phyloP scores from a whole-genome alignment of 2,113 vertebrate genomes.

The Mandrillus leucophaeus region DNA sequence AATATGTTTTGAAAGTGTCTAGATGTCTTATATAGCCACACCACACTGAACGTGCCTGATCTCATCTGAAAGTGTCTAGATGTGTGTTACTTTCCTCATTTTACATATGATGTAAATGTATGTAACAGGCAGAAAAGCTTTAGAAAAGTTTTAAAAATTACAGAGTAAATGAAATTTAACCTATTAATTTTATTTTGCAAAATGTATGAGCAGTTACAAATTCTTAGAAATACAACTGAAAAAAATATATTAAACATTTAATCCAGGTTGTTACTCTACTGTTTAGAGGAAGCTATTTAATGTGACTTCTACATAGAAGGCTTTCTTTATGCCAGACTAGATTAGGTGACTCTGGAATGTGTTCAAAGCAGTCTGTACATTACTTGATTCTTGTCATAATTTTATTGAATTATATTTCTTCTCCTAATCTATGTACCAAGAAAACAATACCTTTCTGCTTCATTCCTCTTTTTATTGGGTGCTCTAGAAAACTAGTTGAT shows the following conservation, averaged over 20 bases:
- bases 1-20: neutral
- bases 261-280: neutral
- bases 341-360: neutral
- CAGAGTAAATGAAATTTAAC: slow-evolving; percentile 8
- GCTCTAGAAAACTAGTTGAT: neutral
- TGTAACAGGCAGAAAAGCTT: neutral
- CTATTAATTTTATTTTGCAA: neutral
- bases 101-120: neutral
- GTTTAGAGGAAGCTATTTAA: slow-evolving; percentile 5
- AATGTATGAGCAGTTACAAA: neutral
- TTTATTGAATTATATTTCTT: neutral
- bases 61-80: neutral
- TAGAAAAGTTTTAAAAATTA: neutral
- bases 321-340: neutral
- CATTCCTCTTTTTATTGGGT: neutral
- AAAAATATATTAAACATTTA: slow-evolving; percentile 10
- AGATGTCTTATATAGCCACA: too few relatives aligned
- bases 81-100: neutral
- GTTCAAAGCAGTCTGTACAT: neutral
- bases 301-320: neutral
- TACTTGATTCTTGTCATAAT: neutral
- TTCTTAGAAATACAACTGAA: neutral
- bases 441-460: neutral
- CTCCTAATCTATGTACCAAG: neutral
- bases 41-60: too few relatives aligned